These are phyloP conservation scores for Pachyuromys duprasi DNA, from an alignment of 2,797 vertebrate species.

Conservation along the genomic window DNA sequence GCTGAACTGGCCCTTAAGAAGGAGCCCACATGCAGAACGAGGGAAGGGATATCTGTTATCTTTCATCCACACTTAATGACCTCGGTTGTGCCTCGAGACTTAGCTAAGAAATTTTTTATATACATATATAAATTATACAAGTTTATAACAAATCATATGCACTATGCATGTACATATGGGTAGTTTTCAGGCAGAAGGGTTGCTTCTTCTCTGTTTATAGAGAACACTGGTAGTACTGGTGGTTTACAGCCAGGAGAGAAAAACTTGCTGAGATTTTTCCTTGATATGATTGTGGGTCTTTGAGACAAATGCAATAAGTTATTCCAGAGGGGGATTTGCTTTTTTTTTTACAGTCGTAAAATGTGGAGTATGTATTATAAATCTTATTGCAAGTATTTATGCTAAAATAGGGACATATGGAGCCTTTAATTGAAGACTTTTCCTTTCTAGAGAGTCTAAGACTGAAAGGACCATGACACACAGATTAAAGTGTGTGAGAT, in stretches of 20 bases:
- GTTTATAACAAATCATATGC: not conserved
- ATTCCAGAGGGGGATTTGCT: not conserved
- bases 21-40: not conserved
- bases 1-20: slow-evolving; percentile 40
- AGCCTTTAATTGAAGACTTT: slow-evolving; percentile 9
- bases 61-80: not conserved
- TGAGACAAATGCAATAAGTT: slow-evolving; percentile 29
- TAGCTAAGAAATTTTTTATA: not conserved
- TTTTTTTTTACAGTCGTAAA: slow-evolving; percentile 57
- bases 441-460: not conserved
- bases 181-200: not conserved
- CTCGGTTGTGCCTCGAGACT: not conserved
- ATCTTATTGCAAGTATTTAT: slow-evolving; percentile 9
- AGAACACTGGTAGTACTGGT: too few relatives aligned
- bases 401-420: not conserved
- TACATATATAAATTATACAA: not conserved
- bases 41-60: not conserved
- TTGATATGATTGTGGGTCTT: not conserved
- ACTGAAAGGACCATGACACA: not conserved
- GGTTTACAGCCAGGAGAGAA: slow-evolving; percentile 1
- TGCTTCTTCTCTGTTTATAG: not conserved
- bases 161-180: not conserved
- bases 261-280: not conserved
- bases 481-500: not conserved
- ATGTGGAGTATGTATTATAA: not conserved